Percentiles rank a stretch among this genome's conserved stretches.
Conservation (phyloP, 2,888 invertebrate species). For the Thalpophila matura region DNA sequence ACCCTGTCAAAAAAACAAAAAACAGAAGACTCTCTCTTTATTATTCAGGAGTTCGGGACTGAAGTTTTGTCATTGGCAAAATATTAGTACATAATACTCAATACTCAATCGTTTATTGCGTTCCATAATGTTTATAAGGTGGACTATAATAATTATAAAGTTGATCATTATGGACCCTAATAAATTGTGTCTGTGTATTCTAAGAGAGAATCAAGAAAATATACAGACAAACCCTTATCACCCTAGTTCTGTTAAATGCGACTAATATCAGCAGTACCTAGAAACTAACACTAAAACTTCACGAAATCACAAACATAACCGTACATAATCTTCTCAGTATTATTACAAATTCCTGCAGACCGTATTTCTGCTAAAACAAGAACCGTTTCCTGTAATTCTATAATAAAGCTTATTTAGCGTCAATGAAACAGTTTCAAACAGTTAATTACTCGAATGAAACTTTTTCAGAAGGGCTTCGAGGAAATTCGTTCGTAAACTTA, state of each 20-base stretch:
- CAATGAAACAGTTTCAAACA: conserved; percentile 25
- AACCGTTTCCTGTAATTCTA: conserved; percentile 25
- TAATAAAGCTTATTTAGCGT: conserved; percentile 35
- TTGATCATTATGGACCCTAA: too few relatives aligned
- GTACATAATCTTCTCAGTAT: conserved; percentile 24
- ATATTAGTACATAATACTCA: too few relatives aligned
- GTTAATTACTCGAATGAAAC: conserved; percentile 53
- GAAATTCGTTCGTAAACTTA: conserved; percentile 44
- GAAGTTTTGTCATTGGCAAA: too few relatives aligned
- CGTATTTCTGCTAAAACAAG: conserved; percentile 5
- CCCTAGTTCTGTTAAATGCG: neutral
- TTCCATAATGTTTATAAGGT: too few relatives aligned
- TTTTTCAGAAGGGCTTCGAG: conserved; percentile 44
- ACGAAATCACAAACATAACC: conserved; percentile 31
- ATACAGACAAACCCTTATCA: neutral
- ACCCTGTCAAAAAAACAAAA: too few relatives aligned
- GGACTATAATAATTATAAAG: too few relatives aligned
- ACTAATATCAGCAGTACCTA: neutral
- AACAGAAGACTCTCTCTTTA: too few relatives aligned
- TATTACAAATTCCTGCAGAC: conserved; percentile 24
- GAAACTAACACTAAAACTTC: conserved; percentile 14
- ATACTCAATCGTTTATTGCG: too few relatives aligned
- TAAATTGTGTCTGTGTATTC: too few relatives aligned
- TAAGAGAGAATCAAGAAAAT: too few relatives aligned
- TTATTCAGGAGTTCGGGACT: too few relatives aligned